Percentiles rank a stretch among this genome's conserved stretches.
Conservation (phyloP, 1,140 invertebrate genomes). For the Parapsyche elsis region DNA sequence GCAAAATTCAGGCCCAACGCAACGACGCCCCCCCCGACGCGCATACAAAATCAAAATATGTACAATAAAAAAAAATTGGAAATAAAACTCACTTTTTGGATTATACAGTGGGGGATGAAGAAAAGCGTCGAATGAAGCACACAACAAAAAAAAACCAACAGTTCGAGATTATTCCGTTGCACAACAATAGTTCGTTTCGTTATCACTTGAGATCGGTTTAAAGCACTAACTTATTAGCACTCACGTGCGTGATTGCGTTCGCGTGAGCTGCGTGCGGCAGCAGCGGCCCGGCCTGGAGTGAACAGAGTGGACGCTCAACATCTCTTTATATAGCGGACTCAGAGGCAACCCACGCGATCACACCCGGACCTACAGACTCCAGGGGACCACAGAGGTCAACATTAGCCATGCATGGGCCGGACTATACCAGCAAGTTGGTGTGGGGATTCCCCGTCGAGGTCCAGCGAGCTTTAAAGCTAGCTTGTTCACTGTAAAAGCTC, state of each 20-base stretch:
- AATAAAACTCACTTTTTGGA: background rate
- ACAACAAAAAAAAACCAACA: background rate
- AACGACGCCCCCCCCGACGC: too few species aligned
- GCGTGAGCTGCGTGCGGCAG: constrained; percentile 18
- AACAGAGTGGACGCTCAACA: constrained; percentile 10
- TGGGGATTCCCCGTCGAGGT: too few species aligned
- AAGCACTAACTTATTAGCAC: too few species aligned
- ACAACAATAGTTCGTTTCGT: background rate
- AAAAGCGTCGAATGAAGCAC: background rate
- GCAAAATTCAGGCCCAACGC: too few species aligned
- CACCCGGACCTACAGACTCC: constrained; percentile 3
- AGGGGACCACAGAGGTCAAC: background rate
- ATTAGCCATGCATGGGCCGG: too few species aligned
- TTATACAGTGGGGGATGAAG: too few species aligned
- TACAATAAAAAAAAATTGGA: background rate
- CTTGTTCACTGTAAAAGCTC: too few species aligned
- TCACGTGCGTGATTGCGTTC: background rate
- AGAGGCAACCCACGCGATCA: background rate
- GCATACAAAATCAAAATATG: too few species aligned
- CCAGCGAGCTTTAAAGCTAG: too few species aligned
- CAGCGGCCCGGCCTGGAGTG: constrained; percentile 23
- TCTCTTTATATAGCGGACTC: background rate
- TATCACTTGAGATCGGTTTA: too few species aligned
- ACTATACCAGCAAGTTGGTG: too few species aligned
- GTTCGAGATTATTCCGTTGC: background rate